Evolutionary conservation across 1,140 invertebrate species (phyloP).

Genomic region (Venturia canescens): DNA sequence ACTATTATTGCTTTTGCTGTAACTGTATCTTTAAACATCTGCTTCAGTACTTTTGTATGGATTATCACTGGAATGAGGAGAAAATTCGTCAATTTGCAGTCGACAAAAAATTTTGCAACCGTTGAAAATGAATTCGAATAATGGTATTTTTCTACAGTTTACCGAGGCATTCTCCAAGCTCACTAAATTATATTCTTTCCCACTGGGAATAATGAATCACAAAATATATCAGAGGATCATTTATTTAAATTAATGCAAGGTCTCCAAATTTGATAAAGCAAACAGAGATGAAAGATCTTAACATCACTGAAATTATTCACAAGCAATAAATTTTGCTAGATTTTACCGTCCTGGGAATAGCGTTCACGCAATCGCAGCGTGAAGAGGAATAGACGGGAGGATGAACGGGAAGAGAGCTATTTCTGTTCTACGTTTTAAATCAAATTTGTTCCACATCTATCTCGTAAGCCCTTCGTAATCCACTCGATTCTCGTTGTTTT

Average conservation of each 20-base stretch:
- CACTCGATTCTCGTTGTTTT: conserved; percentile 29
- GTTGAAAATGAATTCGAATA: too few species aligned
- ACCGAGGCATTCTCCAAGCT: too few species aligned
- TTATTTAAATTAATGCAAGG: too few species aligned
- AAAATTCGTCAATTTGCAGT: conserved; percentile 15
- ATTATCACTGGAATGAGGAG: background rate
- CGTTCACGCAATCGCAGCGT: background rate
- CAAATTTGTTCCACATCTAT: conserved; percentile 34
- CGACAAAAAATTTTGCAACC: too few species aligned
- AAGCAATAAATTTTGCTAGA: too few species aligned
- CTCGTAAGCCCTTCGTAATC: conserved; percentile 28
- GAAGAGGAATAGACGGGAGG: background rate
- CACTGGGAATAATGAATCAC: too few species aligned
- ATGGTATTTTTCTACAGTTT: too few species aligned
- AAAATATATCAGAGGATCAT: too few species aligned
- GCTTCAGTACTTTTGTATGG: background rate
- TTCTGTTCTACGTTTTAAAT: conserved; percentile 27
- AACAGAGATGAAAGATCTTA: too few species aligned
- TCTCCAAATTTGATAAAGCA: too few species aligned
- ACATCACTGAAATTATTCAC: too few species aligned
- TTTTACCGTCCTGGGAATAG: background rate
- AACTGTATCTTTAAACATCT: background rate
- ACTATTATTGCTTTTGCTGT: background rate
- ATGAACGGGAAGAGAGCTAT: background rate
- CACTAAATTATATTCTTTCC: too few species aligned